Conservation (phyloP, 2,888 invertebrate genomes). For the Cryptocephalus moraei region DNA sequence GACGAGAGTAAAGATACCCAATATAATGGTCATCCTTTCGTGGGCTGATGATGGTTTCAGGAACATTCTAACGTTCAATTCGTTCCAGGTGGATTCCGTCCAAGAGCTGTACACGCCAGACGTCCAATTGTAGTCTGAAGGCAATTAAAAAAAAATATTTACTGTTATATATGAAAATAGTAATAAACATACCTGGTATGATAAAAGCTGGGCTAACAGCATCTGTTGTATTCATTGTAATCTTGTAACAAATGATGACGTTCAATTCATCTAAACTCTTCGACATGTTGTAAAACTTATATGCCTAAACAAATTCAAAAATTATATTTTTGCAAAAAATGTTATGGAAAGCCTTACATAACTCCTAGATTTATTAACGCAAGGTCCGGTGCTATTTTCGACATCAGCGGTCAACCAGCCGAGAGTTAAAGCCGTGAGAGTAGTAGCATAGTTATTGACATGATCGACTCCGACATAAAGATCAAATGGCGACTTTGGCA, state of each 20-base stretch:
- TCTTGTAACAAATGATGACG: conserved; percentile 56
- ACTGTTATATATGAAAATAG: too few species aligned
- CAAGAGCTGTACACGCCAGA: conserved; percentile 75
- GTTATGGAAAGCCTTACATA: conserved; percentile 24
- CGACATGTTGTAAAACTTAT: conserved; percentile 48
- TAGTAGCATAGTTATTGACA: conserved; percentile 41
- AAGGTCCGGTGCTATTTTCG: conserved; percentile 35
- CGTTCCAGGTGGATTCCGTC: conserved; percentile 81
- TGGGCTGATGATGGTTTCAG: conserved; percentile 55
- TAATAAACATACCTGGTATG: conserved; percentile 45
- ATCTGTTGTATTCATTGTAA: conserved; percentile 61
- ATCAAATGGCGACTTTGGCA: conserved; percentile 37
- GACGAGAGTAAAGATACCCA: conserved; percentile 42
- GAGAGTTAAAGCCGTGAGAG: conserved; percentile 49
- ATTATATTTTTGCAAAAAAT: background rate
- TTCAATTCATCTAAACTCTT: conserved; percentile 44
- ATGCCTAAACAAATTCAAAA: conserved; percentile 25
- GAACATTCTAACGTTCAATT: conserved; percentile 66
- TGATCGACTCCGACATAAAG: conserved; percentile 55
- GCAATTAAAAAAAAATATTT: too few species aligned
- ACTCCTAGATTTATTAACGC: conserved; percentile 35
- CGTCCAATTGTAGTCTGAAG: conserved; percentile 62
- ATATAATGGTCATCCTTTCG: conserved; percentile 44
- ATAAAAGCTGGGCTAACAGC: conserved; percentile 79
- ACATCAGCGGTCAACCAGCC: conserved; percentile 50